Evolutionary conservation across 2,888 invertebrate genomes (phyloP).

Genomic region (Blastobasis lacticolella): DNA sequence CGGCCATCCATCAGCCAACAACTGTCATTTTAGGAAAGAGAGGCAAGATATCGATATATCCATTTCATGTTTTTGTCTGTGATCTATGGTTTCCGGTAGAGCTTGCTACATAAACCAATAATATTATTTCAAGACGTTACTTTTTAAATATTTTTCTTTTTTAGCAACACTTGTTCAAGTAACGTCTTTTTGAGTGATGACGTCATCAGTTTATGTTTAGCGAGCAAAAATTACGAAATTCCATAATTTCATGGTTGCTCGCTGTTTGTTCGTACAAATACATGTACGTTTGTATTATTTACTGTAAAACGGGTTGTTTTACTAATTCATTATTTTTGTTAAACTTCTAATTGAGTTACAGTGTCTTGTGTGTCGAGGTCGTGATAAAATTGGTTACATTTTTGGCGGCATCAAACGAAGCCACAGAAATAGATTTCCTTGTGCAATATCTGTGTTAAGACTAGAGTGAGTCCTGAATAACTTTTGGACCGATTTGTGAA

Average conservation of each 20-base stretch:
- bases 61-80: no score
- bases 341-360: neutral
- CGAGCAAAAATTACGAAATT: slow-evolving; percentile 48
- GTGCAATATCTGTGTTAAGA: slow-evolving; percentile 47
- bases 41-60: no score
- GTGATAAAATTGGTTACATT: slow-evolving; percentile 36
- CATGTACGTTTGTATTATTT: slow-evolving; percentile 23
- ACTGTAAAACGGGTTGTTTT: slow-evolving; percentile 19
- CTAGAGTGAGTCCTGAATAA: slow-evolving; percentile 29
- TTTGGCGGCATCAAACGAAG: slow-evolving; percentile 68
- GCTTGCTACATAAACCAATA: no score
- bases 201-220: slow-evolving; percentile 69
- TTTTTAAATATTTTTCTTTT: neutral
- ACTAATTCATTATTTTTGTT: slow-evolving; percentile 1
- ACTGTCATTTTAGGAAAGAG: no score
- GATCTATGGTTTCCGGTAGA: no score
- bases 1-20: no score
- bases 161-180: slow-evolving; percentile 5
- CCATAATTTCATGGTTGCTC: slow-evolving; percentile 29
- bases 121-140: neutral
- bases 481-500: slow-evolving; percentile 26
- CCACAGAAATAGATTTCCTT: slow-evolving; percentile 69
- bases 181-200: slow-evolving; percentile 42
- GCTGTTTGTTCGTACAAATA: slow-evolving; percentile 29
- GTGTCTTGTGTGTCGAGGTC: neutral